Base-by-base conservation (phyloP, 2,888 invertebrate species). In the Isotomurus palustris region DNA sequence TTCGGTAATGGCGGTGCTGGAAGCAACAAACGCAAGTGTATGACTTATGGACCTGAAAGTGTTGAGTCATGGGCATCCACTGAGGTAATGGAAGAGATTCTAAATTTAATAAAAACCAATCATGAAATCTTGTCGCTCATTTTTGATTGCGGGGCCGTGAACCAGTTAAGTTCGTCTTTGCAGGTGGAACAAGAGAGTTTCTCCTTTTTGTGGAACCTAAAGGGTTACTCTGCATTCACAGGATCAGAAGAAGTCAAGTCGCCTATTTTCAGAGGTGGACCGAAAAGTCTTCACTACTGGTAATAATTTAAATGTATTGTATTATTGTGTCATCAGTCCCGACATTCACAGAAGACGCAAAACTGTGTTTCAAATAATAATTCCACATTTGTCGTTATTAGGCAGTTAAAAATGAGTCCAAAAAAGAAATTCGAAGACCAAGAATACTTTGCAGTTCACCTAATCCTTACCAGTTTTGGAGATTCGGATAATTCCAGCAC, bases 131-230 rank as follows among this genome's bases (percentile, higher is more conserved):
- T 51, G 40, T 19, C 22, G 44, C 36, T 10, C 27, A 43, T 50
- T 50, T 48, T 8, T 32, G 14, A 32, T 32, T 32, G 32, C 14
- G 14, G 8, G 32, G 8, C 8, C 14, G 14, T 32, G 14, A 10
- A 32, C 8, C 14, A 14, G 8, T 32, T 32, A 10, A 10, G 32
- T 32, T 32, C 8, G 41, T n/a, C 44, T 36, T 27, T 48, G 24
- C 41, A 70, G 68, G 60, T 70, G 53, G 70, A 69, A 50, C 69
- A 69, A 52, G 70, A 70, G 53, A 67, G 65, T 1, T 70, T 69
- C 40, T 57, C 67, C 5, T 70, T 70, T 41, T 38, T 67, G 10
- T 67, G 68, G 68, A 58, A 62, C 4, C 36, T 70, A 14, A 66
- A 62, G 38, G 62, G 51, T 35, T 68, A 64, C 41, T 60, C 67